phyloP scores from a whole-genome alignment of 2,113 vertebrate species.

The Tursiops truncatus region DNA sequence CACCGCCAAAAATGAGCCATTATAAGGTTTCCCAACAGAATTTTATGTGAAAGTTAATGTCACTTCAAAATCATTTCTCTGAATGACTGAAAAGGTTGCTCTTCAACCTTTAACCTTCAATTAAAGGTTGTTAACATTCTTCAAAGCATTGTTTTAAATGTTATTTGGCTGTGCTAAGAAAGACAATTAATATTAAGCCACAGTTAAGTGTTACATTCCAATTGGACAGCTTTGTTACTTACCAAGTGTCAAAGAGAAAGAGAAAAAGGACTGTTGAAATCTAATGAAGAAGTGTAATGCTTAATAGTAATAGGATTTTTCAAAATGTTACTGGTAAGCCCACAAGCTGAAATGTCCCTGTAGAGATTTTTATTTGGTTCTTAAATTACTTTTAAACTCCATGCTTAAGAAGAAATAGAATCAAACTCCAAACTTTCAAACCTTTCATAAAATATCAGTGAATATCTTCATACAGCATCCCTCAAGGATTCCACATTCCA shows the following conservation, averaged over 20 bases:
- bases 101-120: neutral
- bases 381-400: slow-evolving; percentile 67
- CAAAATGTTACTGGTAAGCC: slow-evolving; percentile 64
- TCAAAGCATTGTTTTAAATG: slow-evolving; percentile 61
- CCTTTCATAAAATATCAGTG: slow-evolving; percentile 62
- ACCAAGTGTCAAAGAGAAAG: slow-evolving; percentile 45
- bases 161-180: slow-evolving; percentile 45
- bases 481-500: slow-evolving; percentile 23
- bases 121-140: slow-evolving; percentile 11
- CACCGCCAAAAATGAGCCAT: neutral
- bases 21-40: slow-evolving; percentile 37
- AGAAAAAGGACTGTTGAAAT: slow-evolving; percentile 53
- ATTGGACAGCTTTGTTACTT: slow-evolving; percentile 55
- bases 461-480: slow-evolving; percentile 43
- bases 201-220: slow-evolving; percentile 53
- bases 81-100: slow-evolving; percentile 52
- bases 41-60: slow-evolving; percentile 69
- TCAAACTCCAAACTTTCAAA: slow-evolving; percentile 63
- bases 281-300: slow-evolving; percentile 61
- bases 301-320: slow-evolving; percentile 65
- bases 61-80: slow-evolving; percentile 66
- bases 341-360: slow-evolving; percentile 51
- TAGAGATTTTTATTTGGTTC: slow-evolving; percentile 58
- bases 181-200: slow-evolving; percentile 67
- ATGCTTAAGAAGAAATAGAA: slow-evolving; percentile 60